These are phyloP conservation scores for Felis catus DNA, from an alignment of 2,113 vertebrate species.

Conservation along the genomic window F.catus_Fca126_mat1.0 CM031424.1:8557001-8557500, in stretches of 20 bases:
- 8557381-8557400: not conserved
- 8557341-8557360: not conserved
- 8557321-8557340: not conserved
- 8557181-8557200: not conserved
- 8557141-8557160: not conserved
- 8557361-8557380: not conserved
- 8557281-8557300: not conserved
- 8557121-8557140: not conserved
- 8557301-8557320: not conserved
- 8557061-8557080: not conserved
- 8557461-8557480: not conserved
- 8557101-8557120: not conserved
- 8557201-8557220: not conserved
- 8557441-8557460: constrained; percentile 39
- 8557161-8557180: not conserved
- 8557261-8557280: not conserved
- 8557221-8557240: not conserved
- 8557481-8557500: constrained; percentile 28
- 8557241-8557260: not conserved
- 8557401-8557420: not conserved
- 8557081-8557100: not conserved
- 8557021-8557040: not conserved
- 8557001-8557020: not conserved
- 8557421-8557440: not conserved
- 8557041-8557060: not conserved